Conservation (phyloP, 2,113 vertebrate species). For the Hippopotamus amphibius region DNA sequence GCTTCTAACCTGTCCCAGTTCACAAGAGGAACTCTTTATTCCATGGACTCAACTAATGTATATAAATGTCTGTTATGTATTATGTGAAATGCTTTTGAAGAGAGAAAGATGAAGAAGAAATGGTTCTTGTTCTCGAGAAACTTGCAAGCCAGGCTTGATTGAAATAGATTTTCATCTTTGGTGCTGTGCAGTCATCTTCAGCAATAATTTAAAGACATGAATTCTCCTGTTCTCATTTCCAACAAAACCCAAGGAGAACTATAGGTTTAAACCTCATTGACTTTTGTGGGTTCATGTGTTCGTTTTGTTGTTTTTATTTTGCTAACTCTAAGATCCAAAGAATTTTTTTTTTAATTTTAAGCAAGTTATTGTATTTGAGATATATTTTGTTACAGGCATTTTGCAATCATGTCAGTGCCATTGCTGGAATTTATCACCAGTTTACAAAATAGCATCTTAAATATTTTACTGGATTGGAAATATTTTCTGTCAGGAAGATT, state of each 20-base stretch:
- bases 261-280: background rate
- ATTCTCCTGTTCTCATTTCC: background rate
- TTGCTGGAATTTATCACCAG: background rate
- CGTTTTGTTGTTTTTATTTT: background rate
- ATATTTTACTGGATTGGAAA: background rate
- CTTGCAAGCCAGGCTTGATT: background rate
- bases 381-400: background rate
- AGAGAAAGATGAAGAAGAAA: background rate
- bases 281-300: background rate
- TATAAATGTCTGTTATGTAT: background rate
- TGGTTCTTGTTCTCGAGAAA: background rate
- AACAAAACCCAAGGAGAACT: background rate
- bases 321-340: background rate
- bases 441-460: background rate
- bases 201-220: background rate
- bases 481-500: background rate
- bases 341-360: conserved; percentile 10
- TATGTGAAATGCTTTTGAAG: background rate
- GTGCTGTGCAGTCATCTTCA: background rate
- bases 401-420: background rate
- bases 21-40: background rate
- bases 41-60: background rate
- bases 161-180: background rate
- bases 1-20: background rate
- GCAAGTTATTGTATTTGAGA: background rate